These are phyloP conservation scores for Hanleya hanleyi DNA, from an alignment of 2,888 invertebrate species.

Conservation along the genomic window DNA sequence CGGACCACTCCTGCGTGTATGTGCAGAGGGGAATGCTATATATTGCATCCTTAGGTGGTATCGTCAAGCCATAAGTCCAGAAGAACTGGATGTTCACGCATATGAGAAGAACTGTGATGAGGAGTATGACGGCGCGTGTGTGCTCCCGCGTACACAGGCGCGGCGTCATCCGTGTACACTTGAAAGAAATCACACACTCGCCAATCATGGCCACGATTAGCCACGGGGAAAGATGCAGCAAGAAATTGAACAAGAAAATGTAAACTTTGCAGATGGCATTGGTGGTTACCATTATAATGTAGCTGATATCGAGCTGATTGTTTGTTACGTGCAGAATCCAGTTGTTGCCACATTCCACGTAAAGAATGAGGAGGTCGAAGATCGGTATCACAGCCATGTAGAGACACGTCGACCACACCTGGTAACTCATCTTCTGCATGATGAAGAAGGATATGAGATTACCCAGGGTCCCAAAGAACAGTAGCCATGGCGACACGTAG, in stretches of 20 bases:
- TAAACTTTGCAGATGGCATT: constrained; percentile 69
- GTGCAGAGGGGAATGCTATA: constrained; percentile 35
- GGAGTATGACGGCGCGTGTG: constrained; percentile 60
- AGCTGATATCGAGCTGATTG: constrained; percentile 46
- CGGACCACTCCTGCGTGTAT: constrained; percentile 55
- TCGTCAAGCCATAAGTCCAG: constrained; percentile 67
- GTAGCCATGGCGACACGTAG: constrained; percentile 57
- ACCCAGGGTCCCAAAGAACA: constrained; percentile 61
- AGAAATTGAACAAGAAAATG: constrained; percentile 59
- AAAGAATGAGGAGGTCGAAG: constrained; percentile 63
- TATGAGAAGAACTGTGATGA: constrained; percentile 66
- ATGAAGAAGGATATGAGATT: constrained; percentile 48
- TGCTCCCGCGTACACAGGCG: constrained; percentile 64
- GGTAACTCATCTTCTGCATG: constrained; percentile 53
- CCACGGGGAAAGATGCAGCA: constrained; percentile 64
- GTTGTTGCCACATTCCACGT: constrained; percentile 64
- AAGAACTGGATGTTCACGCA: constrained; percentile 70
- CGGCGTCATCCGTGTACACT: constrained; percentile 56
- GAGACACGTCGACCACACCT: constrained; percentile 67
- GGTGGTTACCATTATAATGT: constrained; percentile 53
- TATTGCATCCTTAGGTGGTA: constrained; percentile 38
- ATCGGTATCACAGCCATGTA: constrained; percentile 61
- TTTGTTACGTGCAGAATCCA: constrained; percentile 47
- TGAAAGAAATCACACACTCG: constrained; percentile 62
- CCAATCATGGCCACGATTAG: constrained; percentile 61